Conservation (phyloP, 2,113 vertebrate species). For the Charadrius vociferus region DNA sequence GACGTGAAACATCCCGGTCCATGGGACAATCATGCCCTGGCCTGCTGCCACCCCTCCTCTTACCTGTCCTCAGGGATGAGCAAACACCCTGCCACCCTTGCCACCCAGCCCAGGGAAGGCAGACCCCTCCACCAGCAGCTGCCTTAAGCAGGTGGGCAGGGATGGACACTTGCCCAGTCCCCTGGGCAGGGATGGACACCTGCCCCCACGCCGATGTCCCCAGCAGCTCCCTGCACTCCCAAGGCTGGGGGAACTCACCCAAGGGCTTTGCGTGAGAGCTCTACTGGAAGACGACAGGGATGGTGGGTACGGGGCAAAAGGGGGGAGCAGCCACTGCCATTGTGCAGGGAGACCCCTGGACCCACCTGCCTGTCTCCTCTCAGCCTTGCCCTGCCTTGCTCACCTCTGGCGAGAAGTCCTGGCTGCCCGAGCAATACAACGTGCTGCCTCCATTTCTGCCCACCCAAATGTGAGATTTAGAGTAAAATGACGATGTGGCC, state of each 20-base stretch:
- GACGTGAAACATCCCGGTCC: accelerated
- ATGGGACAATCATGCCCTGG: not conserved
- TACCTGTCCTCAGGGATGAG: accelerated
- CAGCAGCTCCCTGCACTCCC: not conserved
- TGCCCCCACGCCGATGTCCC: accelerated
- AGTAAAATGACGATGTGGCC: not conserved
- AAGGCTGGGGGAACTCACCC: not conserved
- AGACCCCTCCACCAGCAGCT: not conserved
- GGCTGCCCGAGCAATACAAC: not conserved
- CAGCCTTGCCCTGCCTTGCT: not conserved
- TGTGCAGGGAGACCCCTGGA: not conserved
- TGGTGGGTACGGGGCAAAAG: no score
- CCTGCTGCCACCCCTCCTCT: not conserved
- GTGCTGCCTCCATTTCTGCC: not conserved
- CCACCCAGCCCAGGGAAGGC: not conserved
- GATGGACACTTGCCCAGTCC: accelerated
- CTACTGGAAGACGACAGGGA: not conserved
- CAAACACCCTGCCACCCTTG: not conserved
- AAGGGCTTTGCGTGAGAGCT: not conserved
- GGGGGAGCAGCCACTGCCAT: not conserved
- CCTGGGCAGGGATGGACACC: not conserved
- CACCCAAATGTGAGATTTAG: not conserved
- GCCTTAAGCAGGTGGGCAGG: not conserved
- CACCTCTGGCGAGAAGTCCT: not conserved
- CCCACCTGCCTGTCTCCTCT: not conserved